Conservation (phyloP, 2,888 invertebrate species). For the Liodrosophila aerea region DNA sequence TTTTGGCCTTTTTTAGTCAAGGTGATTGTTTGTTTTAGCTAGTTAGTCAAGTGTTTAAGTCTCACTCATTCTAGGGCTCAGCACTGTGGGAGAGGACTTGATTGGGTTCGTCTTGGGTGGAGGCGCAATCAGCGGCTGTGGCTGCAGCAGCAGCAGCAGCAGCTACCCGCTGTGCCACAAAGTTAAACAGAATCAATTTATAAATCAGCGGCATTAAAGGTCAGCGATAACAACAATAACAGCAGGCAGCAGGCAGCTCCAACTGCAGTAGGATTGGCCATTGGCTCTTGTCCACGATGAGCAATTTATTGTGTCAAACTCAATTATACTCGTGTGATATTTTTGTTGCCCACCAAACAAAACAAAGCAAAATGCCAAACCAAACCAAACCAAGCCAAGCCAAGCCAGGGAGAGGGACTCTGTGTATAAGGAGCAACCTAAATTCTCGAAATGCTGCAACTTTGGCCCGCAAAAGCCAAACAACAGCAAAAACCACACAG, state of each 20-base stretch:
- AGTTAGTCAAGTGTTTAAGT: no score
- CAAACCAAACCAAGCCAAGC: constrained; percentile 15
- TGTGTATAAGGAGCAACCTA: constrained; percentile 71
- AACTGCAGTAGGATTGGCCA: constrained; percentile 43
- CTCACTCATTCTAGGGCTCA: no score
- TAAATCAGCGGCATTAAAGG: constrained; percentile 81
- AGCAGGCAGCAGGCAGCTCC: constrained; percentile 25
- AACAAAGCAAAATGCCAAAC: constrained; percentile 52
- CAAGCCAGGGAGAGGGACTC: constrained; percentile 9
- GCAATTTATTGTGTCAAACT: constrained; percentile 83
- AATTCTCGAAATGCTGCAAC: constrained; percentile 73
- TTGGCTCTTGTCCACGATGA: constrained; percentile 75
- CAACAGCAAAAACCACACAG: constrained; percentile 18
- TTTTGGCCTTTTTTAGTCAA: no score
- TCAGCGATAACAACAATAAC: constrained; percentile 67
- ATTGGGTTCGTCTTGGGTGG: not conserved
- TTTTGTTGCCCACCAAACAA: constrained; percentile 69
- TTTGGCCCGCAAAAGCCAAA: constrained; percentile 47
- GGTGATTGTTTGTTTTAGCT: no score
- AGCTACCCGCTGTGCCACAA: constrained; percentile 79
- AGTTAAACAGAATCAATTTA: constrained; percentile 81
- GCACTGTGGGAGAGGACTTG: not conserved
- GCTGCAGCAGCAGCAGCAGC: constrained; percentile 25
- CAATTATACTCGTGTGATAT: constrained; percentile 82
- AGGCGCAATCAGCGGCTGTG: no score